Evolutionary conservation across 2,888 invertebrate species (phyloP).

Genomic region (Pasiphila rectangulata): DNA sequence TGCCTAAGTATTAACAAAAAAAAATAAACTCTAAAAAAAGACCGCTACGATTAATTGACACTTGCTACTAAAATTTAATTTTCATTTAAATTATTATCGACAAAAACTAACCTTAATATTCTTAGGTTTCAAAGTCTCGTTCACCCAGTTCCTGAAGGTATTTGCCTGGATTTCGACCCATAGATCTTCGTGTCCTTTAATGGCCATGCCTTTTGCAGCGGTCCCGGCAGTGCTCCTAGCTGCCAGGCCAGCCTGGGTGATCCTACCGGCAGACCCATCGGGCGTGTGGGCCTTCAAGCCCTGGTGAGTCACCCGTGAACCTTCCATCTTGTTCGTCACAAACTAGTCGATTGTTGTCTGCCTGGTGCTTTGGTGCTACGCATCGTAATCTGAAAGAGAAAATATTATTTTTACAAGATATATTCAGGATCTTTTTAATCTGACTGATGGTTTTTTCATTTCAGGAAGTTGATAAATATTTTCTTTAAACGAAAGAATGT

Average conservation of each 20-base stretch:
- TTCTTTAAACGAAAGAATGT: too few species aligned
- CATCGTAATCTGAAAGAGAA: slow-evolving; percentile 54
- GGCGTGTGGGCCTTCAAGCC: slow-evolving; percentile 79
- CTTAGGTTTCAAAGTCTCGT: slow-evolving; percentile 90
- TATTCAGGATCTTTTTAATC: too few species aligned
- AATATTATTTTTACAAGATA: too few species aligned
- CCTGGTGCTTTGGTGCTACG: slow-evolving; percentile 49
- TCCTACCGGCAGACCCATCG: slow-evolving; percentile 82
- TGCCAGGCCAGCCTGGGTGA: slow-evolving; percentile 89
- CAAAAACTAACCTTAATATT: slow-evolving; percentile 82
- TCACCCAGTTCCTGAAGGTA: slow-evolving; percentile 98
- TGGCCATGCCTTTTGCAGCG: slow-evolving; percentile 96
- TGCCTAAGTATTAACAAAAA: too few species aligned
- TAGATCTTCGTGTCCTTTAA: slow-evolving; percentile 95
- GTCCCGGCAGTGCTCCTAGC: slow-evolving; percentile 95
- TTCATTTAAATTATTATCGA: too few species aligned
- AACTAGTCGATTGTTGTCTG: slow-evolving; percentile 39
- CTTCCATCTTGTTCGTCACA: slow-evolving; percentile 63
- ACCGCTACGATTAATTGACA: too few species aligned
- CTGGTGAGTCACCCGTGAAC: slow-evolving; percentile 81
- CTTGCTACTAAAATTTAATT: too few species aligned
- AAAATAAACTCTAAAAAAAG: too few species aligned
- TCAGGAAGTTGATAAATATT: too few species aligned
- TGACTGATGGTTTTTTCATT: too few species aligned
- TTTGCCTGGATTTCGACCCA: slow-evolving; percentile 98